phyloP scores from a whole-genome alignment of 2,797 vertebrate species.

The Syngnathus acus region DNA sequence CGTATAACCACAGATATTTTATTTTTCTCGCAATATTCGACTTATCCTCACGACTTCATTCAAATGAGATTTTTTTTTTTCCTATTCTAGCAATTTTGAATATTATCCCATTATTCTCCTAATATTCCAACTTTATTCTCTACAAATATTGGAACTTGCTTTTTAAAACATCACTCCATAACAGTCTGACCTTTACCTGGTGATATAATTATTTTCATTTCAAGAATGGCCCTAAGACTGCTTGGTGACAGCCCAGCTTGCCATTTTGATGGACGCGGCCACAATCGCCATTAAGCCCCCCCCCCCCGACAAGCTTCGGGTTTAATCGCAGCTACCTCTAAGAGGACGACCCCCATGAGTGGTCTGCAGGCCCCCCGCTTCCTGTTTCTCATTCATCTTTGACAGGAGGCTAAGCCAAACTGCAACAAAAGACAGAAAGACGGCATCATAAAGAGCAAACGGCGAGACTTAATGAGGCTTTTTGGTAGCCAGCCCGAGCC shows the following conservation, averaged over 20 bases:
- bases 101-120: background rate
- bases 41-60: no score
- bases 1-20: no score
- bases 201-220: constrained; percentile 7
- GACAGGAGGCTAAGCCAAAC: constrained; percentile 57
- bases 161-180: background rate
- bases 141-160: background rate
- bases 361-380: constrained; percentile 41
- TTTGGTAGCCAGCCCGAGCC: constrained; percentile 80
- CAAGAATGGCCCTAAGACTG: constrained; percentile 10
- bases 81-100: no score
- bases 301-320: constrained; percentile 43
- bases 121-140: background rate
- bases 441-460: constrained; percentile 60
- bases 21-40: no score
- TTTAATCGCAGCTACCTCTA: constrained; percentile 59
- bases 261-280: constrained; percentile 41
- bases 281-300: constrained; percentile 43
- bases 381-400: constrained; percentile 59
- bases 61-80: no score
- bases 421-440: constrained; percentile 65
- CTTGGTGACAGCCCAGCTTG: background rate
- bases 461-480: constrained; percentile 91
- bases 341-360: constrained; percentile 48
- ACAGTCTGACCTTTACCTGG: background rate